These are phyloP conservation scores for Psittacara wagleri DNA, from an alignment of 2,113 vertebrate species.

Conservation along the genomic window DNA sequence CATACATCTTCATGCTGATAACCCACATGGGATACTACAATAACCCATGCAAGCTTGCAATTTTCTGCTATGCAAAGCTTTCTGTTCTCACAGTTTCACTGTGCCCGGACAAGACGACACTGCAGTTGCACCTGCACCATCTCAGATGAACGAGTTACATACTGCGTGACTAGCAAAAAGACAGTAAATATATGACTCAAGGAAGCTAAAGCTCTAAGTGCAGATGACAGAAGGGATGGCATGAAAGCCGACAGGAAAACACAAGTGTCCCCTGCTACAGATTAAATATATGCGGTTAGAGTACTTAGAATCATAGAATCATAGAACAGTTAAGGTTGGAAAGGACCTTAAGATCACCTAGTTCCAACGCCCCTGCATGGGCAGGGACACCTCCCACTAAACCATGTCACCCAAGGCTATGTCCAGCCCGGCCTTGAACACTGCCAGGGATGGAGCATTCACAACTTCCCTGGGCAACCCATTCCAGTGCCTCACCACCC, in stretches of 20 bases:
- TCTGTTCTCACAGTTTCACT: background rate
- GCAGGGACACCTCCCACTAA: too few species aligned
- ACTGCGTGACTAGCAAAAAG: background rate
- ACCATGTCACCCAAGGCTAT: too few species aligned
- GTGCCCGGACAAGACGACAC: background rate
- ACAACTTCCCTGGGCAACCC: too few species aligned
- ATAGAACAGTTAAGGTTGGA: too few species aligned
- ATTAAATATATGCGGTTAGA: background rate
- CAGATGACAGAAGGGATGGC: background rate
- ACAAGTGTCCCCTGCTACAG: fast-evolving
- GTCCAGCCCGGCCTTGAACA: too few species aligned
- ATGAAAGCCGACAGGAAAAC: background rate
- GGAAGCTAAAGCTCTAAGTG: background rate
- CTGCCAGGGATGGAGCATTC: too few species aligned
- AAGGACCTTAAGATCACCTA: too few species aligned
- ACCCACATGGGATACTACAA: background rate
- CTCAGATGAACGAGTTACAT: background rate
- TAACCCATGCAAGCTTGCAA: background rate
- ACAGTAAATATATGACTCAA: background rate
- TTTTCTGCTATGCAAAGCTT: background rate
- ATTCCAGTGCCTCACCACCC: too few species aligned
- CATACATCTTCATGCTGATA: background rate
- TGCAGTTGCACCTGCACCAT: background rate
- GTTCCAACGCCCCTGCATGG: too few species aligned
- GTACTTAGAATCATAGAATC: too few species aligned